Conservation (phyloP, 2,888 invertebrate genomes). For the Lypha dubia region DNA sequence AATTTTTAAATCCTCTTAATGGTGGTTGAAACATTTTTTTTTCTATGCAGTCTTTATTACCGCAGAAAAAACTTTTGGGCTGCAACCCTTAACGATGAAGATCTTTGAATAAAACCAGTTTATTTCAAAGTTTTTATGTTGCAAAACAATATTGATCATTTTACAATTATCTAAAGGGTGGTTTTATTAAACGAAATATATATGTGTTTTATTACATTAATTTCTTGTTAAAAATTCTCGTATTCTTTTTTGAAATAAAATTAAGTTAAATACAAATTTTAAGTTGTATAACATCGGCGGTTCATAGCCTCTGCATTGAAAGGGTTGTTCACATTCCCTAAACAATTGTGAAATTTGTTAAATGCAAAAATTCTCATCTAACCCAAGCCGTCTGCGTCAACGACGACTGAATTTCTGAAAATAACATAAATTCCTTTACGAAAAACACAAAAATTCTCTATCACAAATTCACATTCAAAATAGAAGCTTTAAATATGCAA, state of each 20-base stretch:
- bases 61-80: no score
- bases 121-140: not conserved
- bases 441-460: constrained; percentile 7
- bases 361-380: constrained; percentile 19
- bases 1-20: not conserved
- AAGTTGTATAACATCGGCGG: constrained; percentile 45
- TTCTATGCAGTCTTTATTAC: not conserved
- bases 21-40: not conserved
- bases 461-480: constrained; percentile 35
- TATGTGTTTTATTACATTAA: no score
- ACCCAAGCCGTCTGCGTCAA: constrained; percentile 22
- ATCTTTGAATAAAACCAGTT: constrained; percentile 4
- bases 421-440: constrained; percentile 37
- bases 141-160: not conserved
- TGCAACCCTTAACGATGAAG: not conserved
- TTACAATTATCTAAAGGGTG: not conserved
- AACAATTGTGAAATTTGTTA: constrained; percentile 56
- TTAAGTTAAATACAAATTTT: constrained; percentile 43
- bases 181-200: not conserved
- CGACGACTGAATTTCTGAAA: constrained; percentile 33
- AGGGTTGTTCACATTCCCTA: constrained; percentile 67
- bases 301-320: constrained; percentile 66
- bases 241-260: constrained; percentile 33
- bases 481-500: constrained; percentile 8
- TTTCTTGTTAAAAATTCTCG: constrained; percentile 47